Evolutionary conservation across 2,888 invertebrate species (phyloP).

Genomic region (Biston betularia): DNA sequence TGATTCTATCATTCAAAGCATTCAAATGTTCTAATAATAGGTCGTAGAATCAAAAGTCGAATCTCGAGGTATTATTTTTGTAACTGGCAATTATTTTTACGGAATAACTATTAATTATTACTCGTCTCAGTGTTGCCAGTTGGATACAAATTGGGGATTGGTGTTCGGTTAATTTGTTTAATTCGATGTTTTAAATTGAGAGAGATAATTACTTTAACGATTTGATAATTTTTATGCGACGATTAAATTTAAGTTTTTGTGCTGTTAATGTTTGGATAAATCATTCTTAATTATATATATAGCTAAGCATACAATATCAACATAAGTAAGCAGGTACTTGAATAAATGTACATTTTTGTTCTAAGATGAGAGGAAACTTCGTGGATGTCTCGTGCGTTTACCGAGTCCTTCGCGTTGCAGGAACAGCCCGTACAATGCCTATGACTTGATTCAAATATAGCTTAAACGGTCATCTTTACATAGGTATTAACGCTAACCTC

Average conservation of each 20-base stretch:
- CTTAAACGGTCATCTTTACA: too few relatives aligned
- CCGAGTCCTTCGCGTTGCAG: too few relatives aligned
- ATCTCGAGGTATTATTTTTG: conserved; percentile 41
- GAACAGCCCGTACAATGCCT: too few relatives aligned
- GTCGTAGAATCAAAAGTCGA: conserved; percentile 33
- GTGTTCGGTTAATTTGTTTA: conserved; percentile 41
- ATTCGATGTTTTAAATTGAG: conserved; percentile 40
- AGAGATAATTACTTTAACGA: conserved; percentile 21
- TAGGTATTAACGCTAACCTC: too few relatives aligned
- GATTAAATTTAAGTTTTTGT: conserved; percentile 2
- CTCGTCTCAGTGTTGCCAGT: conserved; percentile 42
- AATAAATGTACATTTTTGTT: too few relatives aligned
- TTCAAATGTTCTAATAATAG: conserved; percentile 44
- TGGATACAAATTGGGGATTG: conserved; percentile 36
- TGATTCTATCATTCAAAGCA: conserved; percentile 46
- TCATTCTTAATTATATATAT: not conserved
- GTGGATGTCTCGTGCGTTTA: too few relatives aligned
- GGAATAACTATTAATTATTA: conserved; percentile 46
- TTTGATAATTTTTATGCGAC: conserved; percentile 12
- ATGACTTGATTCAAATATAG: too few relatives aligned
- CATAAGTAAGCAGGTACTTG: too few relatives aligned
- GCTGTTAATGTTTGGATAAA: not conserved
- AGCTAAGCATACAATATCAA: not conserved
- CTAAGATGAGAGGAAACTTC: too few relatives aligned
- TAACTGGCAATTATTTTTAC: conserved; percentile 45